A percentile compares a stretch with the other conserved stretches of the same genome.
Evolutionary conservation across 2,113 vertebrate genomes (phyloP).

Genomic region (Ceyx cyanopectus): DNA sequence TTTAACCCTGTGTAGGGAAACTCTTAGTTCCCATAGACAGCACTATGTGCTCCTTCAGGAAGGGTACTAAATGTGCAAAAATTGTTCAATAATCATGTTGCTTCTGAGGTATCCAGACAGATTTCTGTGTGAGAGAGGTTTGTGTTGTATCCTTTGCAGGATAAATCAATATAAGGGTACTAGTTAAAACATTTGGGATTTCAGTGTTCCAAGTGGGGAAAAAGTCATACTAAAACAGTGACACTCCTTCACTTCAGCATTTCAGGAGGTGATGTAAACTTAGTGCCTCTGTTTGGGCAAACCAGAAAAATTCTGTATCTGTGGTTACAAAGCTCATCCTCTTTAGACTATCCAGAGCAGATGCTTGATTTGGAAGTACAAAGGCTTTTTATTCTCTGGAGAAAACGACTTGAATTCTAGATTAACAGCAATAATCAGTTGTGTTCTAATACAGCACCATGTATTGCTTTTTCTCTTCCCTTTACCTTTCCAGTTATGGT

Average conservation of each 20-base stretch:
- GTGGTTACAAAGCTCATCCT: neutral
- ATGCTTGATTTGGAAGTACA: neutral
- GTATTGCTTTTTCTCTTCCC: neutral
- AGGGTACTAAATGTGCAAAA: neutral
- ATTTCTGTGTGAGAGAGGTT: neutral
- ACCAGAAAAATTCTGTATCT: neutral
- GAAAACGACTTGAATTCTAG: neutral
- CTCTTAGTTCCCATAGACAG: neutral
- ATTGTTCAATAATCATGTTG: neutral
- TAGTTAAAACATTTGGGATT: neutral
- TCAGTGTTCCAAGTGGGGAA: neutral
- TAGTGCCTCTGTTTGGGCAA: neutral
- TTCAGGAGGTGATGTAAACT: neutral
- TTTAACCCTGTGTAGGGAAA: neutral
- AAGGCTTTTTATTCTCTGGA: neutral
- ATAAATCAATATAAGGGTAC: neutral
- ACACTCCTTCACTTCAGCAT: neutral
- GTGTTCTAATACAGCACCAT: neutral
- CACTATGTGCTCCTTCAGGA: neutral
- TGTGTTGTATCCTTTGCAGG: neutral
- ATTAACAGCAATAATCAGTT: neutral
- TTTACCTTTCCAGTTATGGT: neutral
- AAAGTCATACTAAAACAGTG: neutral
- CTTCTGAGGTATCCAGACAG: neutral
- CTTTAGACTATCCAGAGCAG: neutral